Percentiles rank a stretch among this genome's conserved stretches.
phyloP scores from a whole-genome alignment of 2,113 vertebrate genomes.

The Tragelaphus imberbis region DNA sequence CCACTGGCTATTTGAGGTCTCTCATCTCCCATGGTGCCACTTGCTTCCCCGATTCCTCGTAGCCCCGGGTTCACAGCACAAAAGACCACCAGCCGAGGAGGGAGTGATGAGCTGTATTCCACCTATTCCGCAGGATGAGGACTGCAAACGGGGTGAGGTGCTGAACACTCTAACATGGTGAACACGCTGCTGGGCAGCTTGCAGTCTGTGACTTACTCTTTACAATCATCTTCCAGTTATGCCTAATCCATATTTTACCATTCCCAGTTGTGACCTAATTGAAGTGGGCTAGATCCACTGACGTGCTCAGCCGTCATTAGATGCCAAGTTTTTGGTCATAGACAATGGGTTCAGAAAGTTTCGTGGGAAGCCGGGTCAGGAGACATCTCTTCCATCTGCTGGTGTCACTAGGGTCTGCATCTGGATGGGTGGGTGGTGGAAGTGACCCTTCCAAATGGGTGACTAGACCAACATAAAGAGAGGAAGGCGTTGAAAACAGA shows the following conservation, averaged over 20 bases:
- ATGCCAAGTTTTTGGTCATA: not conserved
- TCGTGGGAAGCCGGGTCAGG: not conserved
- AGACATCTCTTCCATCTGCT: not conserved
- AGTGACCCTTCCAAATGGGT: not conserved
- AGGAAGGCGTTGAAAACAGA: not conserved
- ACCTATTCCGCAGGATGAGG: not conserved
- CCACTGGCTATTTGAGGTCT: not conserved
- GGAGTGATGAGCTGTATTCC: not conserved
- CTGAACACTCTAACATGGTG: no score
- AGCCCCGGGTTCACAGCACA: accelerated
- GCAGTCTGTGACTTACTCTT: accelerated
- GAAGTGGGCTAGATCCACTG: not conserved
- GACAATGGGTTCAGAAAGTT: not conserved
- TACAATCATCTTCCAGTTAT: no score
- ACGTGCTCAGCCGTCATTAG: not conserved
- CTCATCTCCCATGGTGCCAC: accelerated
- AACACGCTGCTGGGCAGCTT: accelerated
- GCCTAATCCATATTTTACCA: not conserved
- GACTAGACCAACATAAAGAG: not conserved
- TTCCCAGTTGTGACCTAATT: not conserved
- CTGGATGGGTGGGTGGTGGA: no score
- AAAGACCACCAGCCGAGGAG: accelerated
- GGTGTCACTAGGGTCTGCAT: not conserved
- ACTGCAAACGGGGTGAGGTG: accelerated
- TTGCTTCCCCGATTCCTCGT: not conserved